These are phyloP conservation scores for Ramphastos sulfuratus DNA, from an alignment of 2,113 vertebrate species.

Conservation along the genomic window DNA sequence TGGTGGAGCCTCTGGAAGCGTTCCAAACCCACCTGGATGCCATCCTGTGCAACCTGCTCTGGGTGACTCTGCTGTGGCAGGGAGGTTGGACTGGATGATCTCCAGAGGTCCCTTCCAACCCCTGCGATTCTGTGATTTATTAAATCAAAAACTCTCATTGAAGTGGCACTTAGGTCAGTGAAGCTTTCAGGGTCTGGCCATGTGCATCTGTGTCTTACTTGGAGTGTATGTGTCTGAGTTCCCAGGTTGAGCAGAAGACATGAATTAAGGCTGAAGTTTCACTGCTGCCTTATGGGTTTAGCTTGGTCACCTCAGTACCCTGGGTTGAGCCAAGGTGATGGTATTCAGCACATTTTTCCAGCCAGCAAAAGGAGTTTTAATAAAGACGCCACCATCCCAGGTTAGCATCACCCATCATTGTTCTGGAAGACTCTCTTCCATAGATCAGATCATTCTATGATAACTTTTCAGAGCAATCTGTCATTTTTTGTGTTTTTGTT, in stretches of 20 bases:
- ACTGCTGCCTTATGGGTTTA: background rate
- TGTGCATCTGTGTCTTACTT: background rate
- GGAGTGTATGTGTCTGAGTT: background rate
- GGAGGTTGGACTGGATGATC: too few species aligned
- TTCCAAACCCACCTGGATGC: too few species aligned
- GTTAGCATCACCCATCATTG: background rate
- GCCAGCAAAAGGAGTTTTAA: background rate
- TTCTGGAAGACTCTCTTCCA: background rate
- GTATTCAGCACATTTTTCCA: rapidly evolving
- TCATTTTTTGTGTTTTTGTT: constrained; percentile 11
- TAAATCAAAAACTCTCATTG: background rate
- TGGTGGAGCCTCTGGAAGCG: too few species aligned
- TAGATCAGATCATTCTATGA: background rate
- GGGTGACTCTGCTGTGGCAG: too few species aligned
- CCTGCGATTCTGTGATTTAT: too few species aligned
- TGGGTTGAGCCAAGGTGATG: background rate
- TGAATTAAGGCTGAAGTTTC: background rate
- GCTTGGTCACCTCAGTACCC: background rate
- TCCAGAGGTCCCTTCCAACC: too few species aligned
- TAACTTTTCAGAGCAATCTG: background rate
- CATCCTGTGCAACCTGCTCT: too few species aligned
- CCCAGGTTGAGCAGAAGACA: background rate
- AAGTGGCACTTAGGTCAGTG: background rate
- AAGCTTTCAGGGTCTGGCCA: background rate
- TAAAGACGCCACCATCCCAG: background rate